phyloP scores from a whole-genome alignment of 1,140 invertebrate genomes.

The Drosophila persimilis region DNA sequence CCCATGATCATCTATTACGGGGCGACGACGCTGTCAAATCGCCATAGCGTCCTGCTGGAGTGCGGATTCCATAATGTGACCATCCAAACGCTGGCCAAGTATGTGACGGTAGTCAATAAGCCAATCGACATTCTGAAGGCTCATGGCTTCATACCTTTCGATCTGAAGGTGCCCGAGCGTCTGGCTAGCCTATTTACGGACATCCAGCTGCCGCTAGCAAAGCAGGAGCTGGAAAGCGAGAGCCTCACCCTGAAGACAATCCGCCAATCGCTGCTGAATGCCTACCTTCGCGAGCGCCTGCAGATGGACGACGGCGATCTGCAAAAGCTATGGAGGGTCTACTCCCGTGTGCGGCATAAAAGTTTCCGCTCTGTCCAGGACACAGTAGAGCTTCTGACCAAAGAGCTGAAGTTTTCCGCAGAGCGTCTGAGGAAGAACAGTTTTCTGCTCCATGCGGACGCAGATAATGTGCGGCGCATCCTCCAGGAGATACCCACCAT shows the following conservation, averaged over 20 bases:
- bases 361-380: conserved; percentile 84
- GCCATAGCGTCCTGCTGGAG: conserved; percentile 84
- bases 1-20: conserved; percentile 85
- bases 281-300: conserved; percentile 83
- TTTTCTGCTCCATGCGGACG: conserved; percentile 84
- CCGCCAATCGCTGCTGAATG: conserved; percentile 83
- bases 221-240: conserved; percentile 50
- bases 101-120: conserved; percentile 76
- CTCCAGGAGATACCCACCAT: conserved; percentile 84
- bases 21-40: conserved; percentile 84
- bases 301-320: conserved; percentile 83
- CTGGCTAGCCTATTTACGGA: conserved; percentile 56
- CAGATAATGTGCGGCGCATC: conserved; percentile 84
- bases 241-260: conserved; percentile 82
- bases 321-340: conserved; percentile 84
- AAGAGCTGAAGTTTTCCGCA: conserved; percentile 83
- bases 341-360: conserved; percentile 84
- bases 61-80: conserved; percentile 84
- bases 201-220: conserved; percentile 52
- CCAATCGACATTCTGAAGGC: conserved; percentile 64
- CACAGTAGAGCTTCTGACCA: conserved; percentile 83
- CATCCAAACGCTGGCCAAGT: conserved; percentile 84
- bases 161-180: conserved; percentile 73
- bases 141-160: conserved; percentile 52
- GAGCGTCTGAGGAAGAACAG: conserved; percentile 84